These are phyloP conservation scores for Syngnathus floridae DNA, from an alignment of 2,113 vertebrate genomes.

Conservation along the genomic window DNA sequence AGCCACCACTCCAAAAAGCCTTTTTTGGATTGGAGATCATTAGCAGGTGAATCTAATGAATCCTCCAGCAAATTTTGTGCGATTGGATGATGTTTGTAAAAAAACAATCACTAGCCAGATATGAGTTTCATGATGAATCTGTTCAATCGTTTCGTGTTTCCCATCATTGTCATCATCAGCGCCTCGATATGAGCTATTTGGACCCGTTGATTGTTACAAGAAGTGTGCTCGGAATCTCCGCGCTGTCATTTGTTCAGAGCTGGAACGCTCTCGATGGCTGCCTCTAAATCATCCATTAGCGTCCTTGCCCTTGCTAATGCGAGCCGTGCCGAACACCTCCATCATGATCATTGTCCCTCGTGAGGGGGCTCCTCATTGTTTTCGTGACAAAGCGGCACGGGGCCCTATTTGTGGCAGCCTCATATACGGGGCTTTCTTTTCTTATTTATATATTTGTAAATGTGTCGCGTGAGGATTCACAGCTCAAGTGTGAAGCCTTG, in stretches of 20 bases:
- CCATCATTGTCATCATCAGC: background rate
- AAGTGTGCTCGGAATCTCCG: slow-evolving; percentile 28
- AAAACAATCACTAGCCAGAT: slow-evolving; percentile 23
- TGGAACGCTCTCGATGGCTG: background rate
- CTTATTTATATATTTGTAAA: background rate
- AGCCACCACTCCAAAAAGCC: background rate
- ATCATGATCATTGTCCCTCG: background rate
- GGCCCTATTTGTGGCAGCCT: slow-evolving; percentile 25
- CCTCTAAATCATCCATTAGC: slow-evolving; percentile 29
- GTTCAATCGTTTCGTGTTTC: slow-evolving; percentile 15
- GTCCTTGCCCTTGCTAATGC: slow-evolving; percentile 3
- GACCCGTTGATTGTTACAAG: slow-evolving; percentile 18
- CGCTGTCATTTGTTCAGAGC: slow-evolving; percentile 14
- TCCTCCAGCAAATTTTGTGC: slow-evolving; percentile 7
- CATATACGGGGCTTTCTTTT: slow-evolving; percentile 3
- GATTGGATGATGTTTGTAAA: slow-evolving; percentile 23
- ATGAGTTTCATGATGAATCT: slow-evolving; percentile 34
- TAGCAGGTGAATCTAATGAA: background rate
- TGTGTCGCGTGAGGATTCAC: slow-evolving; percentile 22
- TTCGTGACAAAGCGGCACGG: background rate
- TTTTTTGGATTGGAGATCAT: background rate
- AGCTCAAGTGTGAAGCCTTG: slow-evolving; percentile 24
- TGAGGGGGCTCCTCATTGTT: background rate
- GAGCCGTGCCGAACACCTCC: background rate
- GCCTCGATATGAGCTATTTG: slow-evolving; percentile 12